Percentiles rank a stretch among this genome's conserved stretches.
Conservation (phyloP, 2,888 invertebrate genomes). For the Tachina fera region DNA sequence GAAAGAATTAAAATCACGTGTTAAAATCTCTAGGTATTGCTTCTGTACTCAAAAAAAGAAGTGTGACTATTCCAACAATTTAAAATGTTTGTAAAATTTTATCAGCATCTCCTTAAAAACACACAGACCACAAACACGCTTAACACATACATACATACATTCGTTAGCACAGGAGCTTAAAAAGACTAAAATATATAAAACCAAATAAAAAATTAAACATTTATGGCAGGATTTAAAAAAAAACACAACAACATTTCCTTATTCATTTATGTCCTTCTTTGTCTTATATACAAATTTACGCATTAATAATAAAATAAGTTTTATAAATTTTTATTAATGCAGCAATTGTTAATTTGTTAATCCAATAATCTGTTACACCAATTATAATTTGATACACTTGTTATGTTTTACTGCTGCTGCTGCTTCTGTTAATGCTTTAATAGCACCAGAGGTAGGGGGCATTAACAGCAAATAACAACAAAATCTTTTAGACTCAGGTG, state of each 20-base stretch:
- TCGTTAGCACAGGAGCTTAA: not conserved
- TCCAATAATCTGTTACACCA: conserved; percentile 61
- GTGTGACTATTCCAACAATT: conserved; percentile 50
- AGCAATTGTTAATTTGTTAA: conserved; percentile 64
- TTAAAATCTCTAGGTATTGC: conserved; percentile 47
- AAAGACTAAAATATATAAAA: not conserved
- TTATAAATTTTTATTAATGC: not conserved
- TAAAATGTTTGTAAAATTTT: conserved; percentile 37
- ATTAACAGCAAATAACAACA: conserved; percentile 40
- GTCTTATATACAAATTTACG: not conserved
- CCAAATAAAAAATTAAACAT: not conserved
- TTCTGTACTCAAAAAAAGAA: conserved; percentile 1
- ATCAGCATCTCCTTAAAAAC: conserved; percentile 27
- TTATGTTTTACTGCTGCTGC: conserved; percentile 32
- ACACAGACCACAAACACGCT: not conserved
- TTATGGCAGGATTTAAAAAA: conserved; percentile 7
- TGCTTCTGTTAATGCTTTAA: conserved; percentile 45
- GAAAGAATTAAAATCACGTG: conserved; percentile 60
- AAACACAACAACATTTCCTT: not conserved
- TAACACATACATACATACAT: not conserved
- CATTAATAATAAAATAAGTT: conserved; percentile 7
- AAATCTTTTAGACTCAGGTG: conserved; percentile 76
- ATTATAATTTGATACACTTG: conserved; percentile 58
- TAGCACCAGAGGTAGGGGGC: conserved; percentile 4
- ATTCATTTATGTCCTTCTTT: conserved; percentile 19